phyloP scores from a whole-genome alignment of 2,888 invertebrate species.

The Troglohyphantes excavatus region DNA sequence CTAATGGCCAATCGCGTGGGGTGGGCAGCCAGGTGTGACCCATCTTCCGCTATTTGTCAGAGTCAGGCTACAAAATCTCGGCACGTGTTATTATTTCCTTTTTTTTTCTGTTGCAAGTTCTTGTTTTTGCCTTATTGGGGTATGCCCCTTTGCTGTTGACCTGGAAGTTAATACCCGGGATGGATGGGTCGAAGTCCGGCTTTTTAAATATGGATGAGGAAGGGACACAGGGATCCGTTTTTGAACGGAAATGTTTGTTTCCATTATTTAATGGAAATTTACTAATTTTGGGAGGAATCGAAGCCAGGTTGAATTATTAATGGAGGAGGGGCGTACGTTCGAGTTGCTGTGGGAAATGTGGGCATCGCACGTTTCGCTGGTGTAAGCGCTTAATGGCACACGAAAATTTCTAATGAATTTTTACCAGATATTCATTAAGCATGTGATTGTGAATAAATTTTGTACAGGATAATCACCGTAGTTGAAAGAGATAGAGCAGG shows the following conservation, averaged over 20 bases:
- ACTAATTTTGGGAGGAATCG: constrained; percentile 55
- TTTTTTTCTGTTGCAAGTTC: not conserved
- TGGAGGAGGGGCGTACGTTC: constrained; percentile 6
- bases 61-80: constrained; percentile 72
- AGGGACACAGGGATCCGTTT: not conserved
- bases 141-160: constrained; percentile 40
- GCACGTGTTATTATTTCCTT: constrained; percentile 66
- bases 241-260: constrained; percentile 67
- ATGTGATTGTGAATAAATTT: constrained; percentile 63
- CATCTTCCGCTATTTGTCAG: constrained; percentile 74
- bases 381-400: constrained; percentile 30
- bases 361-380: not conserved
- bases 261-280: constrained; percentile 68
- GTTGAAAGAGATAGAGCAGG: constrained; percentile 13
- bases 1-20: constrained; percentile 76
- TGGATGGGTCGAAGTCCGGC: constrained; percentile 14
- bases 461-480: constrained; percentile 8
- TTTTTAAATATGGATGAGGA: constrained; percentile 67
- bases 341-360: not conserved
- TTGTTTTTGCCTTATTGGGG: constrained; percentile 29
- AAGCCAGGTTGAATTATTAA: constrained; percentile 61
- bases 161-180: constrained; percentile 50
- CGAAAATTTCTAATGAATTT: constrained; percentile 70
- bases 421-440: constrained; percentile 67
- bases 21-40: constrained; percentile 74